Evolutionary conservation across 2,797 vertebrate genomes (phyloP), one percentile per base, ranked within the genome.

Genomic region (Channallabes apus): DNA sequence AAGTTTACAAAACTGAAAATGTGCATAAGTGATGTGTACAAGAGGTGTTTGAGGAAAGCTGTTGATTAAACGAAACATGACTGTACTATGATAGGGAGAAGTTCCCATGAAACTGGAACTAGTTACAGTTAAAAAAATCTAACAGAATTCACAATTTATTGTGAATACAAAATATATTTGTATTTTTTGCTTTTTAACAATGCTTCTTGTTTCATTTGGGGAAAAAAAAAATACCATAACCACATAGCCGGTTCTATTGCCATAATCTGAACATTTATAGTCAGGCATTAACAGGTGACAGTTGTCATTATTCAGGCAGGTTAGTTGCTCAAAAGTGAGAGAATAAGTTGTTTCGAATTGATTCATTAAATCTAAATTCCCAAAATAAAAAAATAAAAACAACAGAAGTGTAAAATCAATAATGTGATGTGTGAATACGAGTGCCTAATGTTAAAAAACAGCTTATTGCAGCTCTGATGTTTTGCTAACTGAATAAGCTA

Each of bases 401-500:
- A 58, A 51, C 24, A 3, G 24, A 73, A 46, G 1, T 51, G 61
- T 27, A 18, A 80, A 82, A 24, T 20, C 3, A 69, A 35, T 35
- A 56, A 56, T 6, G 79, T 24, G 46, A 24, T 61, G 22, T 79
- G 20, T 54, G 41, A 81, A 54, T 51, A 29, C 2, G 64, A 87
- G 38, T 85, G 51, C 80, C 15, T 73, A 35, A 75, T 80, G n/a
- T 58, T 69, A n/a, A 29, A 46, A 61, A 82, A 54, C 12, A 56
- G 69, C 69, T 82, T 76, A 80, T 71, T 80, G 69, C 20, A 72
- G 77, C 61, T 87, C 86, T 83, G 85, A 77, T 89, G 89, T 86
- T 88, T 84, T 86, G 86, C 73, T 82, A 86, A 84, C 73, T 87
- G 84, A 69, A 87, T 85, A 61, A 85, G 83, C 80, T 87, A 84